Percentiles rank a stretch among this genome's conserved stretches.
Evolutionary conservation across 2,888 invertebrate genomes (phyloP).

Genomic region (Euclidia mi): DNA sequence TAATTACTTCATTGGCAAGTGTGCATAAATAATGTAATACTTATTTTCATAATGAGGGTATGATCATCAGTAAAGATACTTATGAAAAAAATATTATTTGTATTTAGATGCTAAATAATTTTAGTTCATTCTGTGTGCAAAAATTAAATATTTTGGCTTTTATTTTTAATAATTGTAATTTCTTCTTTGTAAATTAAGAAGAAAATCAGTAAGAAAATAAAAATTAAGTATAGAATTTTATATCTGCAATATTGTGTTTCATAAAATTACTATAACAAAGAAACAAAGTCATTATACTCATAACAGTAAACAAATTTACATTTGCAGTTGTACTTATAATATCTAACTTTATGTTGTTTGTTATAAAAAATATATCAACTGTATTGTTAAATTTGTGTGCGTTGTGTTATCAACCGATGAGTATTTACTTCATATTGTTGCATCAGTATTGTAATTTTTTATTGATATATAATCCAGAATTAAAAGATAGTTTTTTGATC

Average conservation of each 20-base stretch:
- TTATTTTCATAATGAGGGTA: no score
- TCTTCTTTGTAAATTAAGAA: no score
- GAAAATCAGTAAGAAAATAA: no score
- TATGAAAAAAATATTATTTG: no score
- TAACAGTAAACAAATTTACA: constrained; percentile 51
- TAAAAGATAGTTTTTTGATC: not conserved
- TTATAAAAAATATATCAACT: constrained; percentile 45
- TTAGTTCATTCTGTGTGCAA: no score
- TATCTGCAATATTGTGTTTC: constrained; percentile 13
- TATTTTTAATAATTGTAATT: no score
- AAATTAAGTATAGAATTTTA: no score
- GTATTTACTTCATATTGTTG: constrained; percentile 53
- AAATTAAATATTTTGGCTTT: no score
- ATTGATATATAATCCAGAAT: constrained; percentile 7
- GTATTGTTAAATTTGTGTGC: constrained; percentile 56
- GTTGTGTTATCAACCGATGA: constrained; percentile 56
- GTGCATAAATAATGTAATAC: no score
- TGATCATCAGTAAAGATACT: no score
- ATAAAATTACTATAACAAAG: constrained; percentile 51
- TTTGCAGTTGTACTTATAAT: constrained; percentile 37
- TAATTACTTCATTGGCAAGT: no score
- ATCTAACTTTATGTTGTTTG: constrained; percentile 45
- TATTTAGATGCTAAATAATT: no score
- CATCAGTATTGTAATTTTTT: constrained; percentile 44
- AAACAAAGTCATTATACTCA: constrained; percentile 60